A percentile compares a stretch with the other conserved stretches of the same genome.
These are phyloP conservation scores for Margarornis squamiger DNA, from an alignment of 2,797 vertebrate genomes.

Conservation along the genomic window DNA sequence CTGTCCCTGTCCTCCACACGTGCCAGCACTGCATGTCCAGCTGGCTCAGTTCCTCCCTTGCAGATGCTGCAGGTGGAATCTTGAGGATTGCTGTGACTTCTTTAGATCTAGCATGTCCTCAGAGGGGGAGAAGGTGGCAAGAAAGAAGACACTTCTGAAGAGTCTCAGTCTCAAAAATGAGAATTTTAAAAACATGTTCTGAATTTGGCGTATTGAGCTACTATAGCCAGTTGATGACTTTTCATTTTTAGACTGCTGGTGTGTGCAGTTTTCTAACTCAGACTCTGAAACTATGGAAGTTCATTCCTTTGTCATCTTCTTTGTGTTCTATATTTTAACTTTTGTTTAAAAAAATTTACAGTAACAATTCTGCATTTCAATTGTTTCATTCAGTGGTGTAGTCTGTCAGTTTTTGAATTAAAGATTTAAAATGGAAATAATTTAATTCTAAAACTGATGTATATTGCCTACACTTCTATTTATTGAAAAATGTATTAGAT, in stretches of 20 bases:
- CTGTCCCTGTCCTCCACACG: neutral
- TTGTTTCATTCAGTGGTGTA: neutral
- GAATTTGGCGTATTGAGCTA: neutral
- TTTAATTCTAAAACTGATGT: neutral
- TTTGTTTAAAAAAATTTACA: neutral
- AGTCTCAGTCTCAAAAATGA: neutral
- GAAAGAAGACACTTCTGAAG: neutral
- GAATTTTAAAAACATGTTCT: neutral
- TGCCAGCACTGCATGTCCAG: neutral
- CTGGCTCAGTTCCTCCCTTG: neutral
- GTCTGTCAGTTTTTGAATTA: neutral
- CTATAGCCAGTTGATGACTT: neutral
- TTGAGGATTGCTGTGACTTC: neutral
- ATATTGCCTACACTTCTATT: neutral
- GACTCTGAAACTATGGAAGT: neutral
- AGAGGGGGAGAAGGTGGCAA: neutral
- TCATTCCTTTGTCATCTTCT: neutral
- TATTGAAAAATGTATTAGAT: neutral
- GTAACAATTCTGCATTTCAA: neutral
- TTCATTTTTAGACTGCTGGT: neutral
- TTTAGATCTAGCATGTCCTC: neutral
- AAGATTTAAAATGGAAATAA: neutral
- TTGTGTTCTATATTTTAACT: neutral
- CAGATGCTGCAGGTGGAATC: neutral
- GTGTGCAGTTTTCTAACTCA: neutral